Base-by-base conservation (phyloP, 2,797 vertebrate genomes). In the Eulemur rubriventer region DNA sequence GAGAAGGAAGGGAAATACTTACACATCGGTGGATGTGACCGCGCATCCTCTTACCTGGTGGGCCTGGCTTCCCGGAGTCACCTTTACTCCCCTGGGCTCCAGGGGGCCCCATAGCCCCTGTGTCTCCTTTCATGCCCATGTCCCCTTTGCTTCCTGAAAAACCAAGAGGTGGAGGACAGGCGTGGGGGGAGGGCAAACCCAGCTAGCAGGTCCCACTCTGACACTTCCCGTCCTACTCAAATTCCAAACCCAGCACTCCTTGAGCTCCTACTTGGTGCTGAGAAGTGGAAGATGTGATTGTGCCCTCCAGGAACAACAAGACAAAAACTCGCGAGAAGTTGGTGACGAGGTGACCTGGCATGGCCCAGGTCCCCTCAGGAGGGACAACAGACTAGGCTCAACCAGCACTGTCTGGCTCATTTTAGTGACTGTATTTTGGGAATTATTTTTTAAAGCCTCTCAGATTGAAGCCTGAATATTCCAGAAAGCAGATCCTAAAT, bases 91-190 rank as follows among this genome's bases (percentile, higher is more conserved):
- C 97, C 30, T 22, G 63, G 69, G 43, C 26, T 72, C 98, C 97
- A 14, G 93, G 89, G 2, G 24, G 65, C 3, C 98, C 98, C 75
- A 72, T 67, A 43, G 69, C 11, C 5, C 98, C 97, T 7, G 3
- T 2, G 3, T 98, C 91, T 96, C 98, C 98, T 55, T 97, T 98
- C 80, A 92, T 7, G n/a, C 98, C 97, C 57, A 1, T 20, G n/a
- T 95, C 89, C 6, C 98, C 98, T 80, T 97, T 98, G 87, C 43
- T 91, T 88, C 98, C 98, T 98, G 70, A 78, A 97, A 98, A 76
- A 96, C 1, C 28, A 82, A 89, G 13, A 8, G 86, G 46, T n/a
- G 11, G 7, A 6, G 1, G 43, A 96, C 38, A 86, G 82, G 7
- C 18, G 6, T 18, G 22, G 52, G 33, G 28, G 14, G 30, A 67